Base-by-base conservation (phyloP, 1,140 invertebrate genomes). In the Papilio helenus region DNA sequence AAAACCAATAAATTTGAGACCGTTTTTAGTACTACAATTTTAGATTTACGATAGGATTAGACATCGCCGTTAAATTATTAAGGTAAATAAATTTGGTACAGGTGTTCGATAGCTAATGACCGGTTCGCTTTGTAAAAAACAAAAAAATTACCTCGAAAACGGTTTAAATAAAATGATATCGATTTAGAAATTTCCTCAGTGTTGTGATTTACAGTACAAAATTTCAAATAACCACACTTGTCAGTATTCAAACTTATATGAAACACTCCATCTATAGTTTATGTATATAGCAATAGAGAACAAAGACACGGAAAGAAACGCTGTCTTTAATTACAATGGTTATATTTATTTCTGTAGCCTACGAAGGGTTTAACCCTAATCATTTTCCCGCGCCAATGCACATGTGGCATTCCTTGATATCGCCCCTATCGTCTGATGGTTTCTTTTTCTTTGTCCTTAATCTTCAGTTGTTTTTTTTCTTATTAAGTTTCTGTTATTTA, bases 31-130 rank as follows among this genome's bases (percentile, higher is more conserved):
- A 68, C 4, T 68, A 34, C 3, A 16, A 46, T 46, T 29, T 68
- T 29, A 68, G 61, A 68, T 68, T 68, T 34, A 68, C 26, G 61
- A n/a, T 68, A 16, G 26, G 61, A 61, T 61, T 61, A 61, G 26
- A 29, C 5, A 68, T 8, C 23, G 26, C 61, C 23, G 61, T 68
- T 68, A 61, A 61, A 26, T 23, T 61, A 61, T 61, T 14, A 29
- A 29, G 61, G 61, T 3, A 68, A 68, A 29, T 68, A 68, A 29
- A 29, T 68, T 29, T 29, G 26, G 61, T 68, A 68, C 61, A 29
- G 26, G 26, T 34, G 61, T 29, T 34, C 61, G 26, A 23, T 26
- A 23, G 20, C 58, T 61, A 61, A 26, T 61, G 61, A 18, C 26
- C 23, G 23, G 20, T 65, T 10, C 61, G 58, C 16, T 51, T 9